phyloP scores from a whole-genome alignment of 2,888 invertebrate genomes.

The Chrysolina oricalcia region DNA sequence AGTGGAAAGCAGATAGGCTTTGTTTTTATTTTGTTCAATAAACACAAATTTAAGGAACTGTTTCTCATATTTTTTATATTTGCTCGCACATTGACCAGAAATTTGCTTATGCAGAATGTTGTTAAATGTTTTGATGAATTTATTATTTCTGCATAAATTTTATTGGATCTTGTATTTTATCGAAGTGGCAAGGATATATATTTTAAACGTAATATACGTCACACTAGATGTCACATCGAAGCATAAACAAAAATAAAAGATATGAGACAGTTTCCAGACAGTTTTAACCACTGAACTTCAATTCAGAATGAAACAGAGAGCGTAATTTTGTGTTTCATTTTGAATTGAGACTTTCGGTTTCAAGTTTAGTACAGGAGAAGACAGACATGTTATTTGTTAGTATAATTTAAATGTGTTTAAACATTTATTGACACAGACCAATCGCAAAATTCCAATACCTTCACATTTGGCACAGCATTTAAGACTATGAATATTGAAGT shows the following conservation, averaged over 20 bases:
- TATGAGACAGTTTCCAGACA: background rate
- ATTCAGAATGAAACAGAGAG: background rate
- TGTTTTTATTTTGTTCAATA: slow-evolving; percentile 21
- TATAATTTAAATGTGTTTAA: slow-evolving; percentile 41
- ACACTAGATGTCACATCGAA: too few relatives aligned
- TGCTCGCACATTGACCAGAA: background rate
- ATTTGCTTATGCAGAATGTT: background rate
- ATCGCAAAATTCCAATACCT: slow-evolving; percentile 55
- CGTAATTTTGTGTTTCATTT: background rate
- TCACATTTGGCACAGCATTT: slow-evolving; percentile 39
- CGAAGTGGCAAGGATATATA: too few relatives aligned
- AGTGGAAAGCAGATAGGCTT: background rate
- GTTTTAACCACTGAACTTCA: background rate
- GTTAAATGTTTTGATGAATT: too few relatives aligned
- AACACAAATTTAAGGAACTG: slow-evolving; percentile 13
- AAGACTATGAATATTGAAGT: slow-evolving; percentile 25
- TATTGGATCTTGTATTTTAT: too few relatives aligned
- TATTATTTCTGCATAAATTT: too few relatives aligned
- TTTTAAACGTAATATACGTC: too few relatives aligned
- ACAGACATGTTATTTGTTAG: slow-evolving; percentile 48
- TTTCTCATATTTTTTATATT: background rate
- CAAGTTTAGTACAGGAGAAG: slow-evolving; percentile 48
- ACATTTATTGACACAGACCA: slow-evolving; percentile 54
- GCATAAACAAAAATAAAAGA: background rate
- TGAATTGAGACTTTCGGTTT: slow-evolving; percentile 11